Evolutionary conservation across 2,797 vertebrate species (phyloP).

Genomic region (Sebastes oblongus): DNA sequence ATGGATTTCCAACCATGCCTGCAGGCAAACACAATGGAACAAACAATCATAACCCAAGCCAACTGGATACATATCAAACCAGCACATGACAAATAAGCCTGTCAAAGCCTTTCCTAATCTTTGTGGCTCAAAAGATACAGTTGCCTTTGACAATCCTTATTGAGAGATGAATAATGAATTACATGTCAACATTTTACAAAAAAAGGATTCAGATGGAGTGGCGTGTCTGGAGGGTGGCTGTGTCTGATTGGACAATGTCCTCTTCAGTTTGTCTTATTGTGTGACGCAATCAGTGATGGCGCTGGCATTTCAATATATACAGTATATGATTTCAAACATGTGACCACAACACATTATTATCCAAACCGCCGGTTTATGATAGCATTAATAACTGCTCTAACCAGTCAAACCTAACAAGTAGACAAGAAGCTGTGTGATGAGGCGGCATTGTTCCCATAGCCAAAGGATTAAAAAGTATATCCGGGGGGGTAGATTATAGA

Average conservation of each 20-base stretch:
- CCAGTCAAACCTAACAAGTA: too few species aligned
- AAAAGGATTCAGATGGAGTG: slow-evolving; percentile 31
- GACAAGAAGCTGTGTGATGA: too few species aligned
- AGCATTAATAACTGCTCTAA: background rate
- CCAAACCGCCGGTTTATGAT: background rate
- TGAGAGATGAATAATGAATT: slow-evolving; percentile 55
- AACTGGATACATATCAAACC: slow-evolving; percentile 64
- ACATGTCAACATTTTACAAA: slow-evolving; percentile 32
- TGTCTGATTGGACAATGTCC: background rate
- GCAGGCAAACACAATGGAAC: slow-evolving; percentile 57
- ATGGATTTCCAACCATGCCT: slow-evolving; percentile 60
- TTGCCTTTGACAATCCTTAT: slow-evolving; percentile 41
- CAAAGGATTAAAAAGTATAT: too few species aligned
- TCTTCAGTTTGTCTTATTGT: background rate
- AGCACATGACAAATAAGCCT: slow-evolving; percentile 66
- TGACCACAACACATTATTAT: background rate
- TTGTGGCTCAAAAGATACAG: slow-evolving; percentile 39
- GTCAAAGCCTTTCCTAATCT: slow-evolving; percentile 53
- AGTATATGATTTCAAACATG: background rate
- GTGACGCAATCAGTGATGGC: background rate
- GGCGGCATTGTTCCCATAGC: too few species aligned
- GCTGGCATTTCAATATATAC: background rate
- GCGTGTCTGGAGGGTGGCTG: background rate
- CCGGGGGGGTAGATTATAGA: too few species aligned
- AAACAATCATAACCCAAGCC: slow-evolving; percentile 54